Conservation (phyloP, 1,140 invertebrate genomes). For the Alviniconcha marisindica region DNA sequence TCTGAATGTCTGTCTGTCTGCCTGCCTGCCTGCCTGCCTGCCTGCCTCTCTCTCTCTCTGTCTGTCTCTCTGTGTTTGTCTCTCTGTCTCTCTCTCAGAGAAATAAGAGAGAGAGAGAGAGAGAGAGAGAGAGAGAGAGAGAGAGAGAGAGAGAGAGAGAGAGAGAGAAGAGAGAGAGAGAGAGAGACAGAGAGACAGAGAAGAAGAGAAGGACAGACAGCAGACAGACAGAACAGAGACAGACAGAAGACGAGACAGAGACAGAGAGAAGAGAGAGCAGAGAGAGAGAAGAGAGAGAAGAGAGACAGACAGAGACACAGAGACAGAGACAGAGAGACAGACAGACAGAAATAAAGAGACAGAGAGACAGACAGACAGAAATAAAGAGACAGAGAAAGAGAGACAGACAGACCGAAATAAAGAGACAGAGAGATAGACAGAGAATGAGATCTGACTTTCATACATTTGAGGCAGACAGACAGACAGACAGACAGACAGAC, state of each 20-base stretch:
- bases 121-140: slow-evolving; percentile 23
- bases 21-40: too few relatives aligned
- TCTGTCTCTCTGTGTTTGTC: too few relatives aligned
- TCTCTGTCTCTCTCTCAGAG: too few relatives aligned
- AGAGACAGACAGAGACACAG: background rate
- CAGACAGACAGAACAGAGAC: too few relatives aligned
- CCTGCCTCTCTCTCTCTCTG: too few relatives aligned
- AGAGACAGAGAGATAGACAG: too few relatives aligned
- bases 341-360: too few relatives aligned
- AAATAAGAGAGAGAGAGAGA: slow-evolving; percentile 30
- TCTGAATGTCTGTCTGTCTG: too few relatives aligned
- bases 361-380: background rate
- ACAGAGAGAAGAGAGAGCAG: background rate
- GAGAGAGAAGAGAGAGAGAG: background rate
- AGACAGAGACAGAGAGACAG: background rate
- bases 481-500: too few relatives aligned
- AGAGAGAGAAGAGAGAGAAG: background rate
- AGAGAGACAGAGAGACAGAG: background rate
- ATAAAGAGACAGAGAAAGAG: background rate
- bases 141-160: slow-evolving; percentile 24
- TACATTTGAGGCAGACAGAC: too few relatives aligned
- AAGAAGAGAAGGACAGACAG: background rate
- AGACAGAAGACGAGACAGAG: too few relatives aligned
- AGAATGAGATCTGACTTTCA: too few relatives aligned
- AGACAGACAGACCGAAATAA: background rate